A percentile compares a stretch with the other conserved stretches of the same genome.
These are phyloP conservation scores for Theonella swinhoei DNA, from an alignment of 37 sponge, comb jelly and placozoan species.

Conservation along the genomic window DNA sequence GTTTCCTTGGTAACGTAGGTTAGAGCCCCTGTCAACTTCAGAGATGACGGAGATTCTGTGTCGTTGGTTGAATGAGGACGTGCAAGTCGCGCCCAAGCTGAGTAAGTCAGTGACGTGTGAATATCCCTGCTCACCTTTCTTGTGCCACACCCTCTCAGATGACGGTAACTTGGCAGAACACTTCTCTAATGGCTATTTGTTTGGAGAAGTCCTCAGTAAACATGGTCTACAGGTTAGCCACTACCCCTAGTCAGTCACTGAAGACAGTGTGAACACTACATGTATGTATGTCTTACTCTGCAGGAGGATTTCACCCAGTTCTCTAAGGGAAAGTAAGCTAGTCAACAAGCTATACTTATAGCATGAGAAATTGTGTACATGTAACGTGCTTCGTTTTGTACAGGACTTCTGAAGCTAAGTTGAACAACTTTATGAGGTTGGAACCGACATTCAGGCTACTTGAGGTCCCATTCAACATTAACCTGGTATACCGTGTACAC, in stretches of 20 bases:
- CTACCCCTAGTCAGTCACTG: background rate
- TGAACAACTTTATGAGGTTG: constrained; percentile 91
- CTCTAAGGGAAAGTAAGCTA: constrained; percentile 66
- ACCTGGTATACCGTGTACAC: constrained; percentile 56
- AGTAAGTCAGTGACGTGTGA: constrained; percentile 56
- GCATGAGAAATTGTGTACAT: background rate
- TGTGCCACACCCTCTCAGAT: constrained; percentile 25
- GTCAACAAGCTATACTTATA: background rate
- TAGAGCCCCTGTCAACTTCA: no score
- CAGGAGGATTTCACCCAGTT: constrained; percentile 65
- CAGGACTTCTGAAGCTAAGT: constrained; percentile 88
- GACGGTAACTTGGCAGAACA: constrained; percentile 54
- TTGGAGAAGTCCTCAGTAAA: constrained; percentile 83
- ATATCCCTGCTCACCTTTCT: background rate
- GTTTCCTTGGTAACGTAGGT: no score
- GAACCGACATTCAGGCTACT: constrained; percentile 86
- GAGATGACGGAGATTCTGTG: constrained; percentile 95
- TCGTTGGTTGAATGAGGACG: constrained; percentile 91
- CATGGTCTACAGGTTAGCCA: constrained; percentile 71
- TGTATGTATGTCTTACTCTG: background rate
- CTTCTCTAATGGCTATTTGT: constrained; percentile 85
- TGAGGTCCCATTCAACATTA: constrained; percentile 85
- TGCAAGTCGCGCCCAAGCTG: constrained; percentile 48
- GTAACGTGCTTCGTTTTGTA: background rate
- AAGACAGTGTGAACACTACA: background rate